Conservation (phyloP, 2,888 invertebrate species). For the Icerya purchasi region DNA sequence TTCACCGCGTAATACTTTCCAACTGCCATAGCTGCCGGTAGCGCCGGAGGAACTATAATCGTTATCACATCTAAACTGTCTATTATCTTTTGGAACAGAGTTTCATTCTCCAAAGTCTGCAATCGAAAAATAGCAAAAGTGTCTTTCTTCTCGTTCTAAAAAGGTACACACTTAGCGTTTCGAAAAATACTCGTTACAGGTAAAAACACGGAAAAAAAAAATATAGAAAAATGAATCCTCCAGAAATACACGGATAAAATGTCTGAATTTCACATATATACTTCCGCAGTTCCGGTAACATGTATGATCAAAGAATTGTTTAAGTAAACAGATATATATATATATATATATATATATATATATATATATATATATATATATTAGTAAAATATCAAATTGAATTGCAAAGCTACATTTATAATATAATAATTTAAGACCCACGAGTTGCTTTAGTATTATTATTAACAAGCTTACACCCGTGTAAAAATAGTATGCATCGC, state of each 20-base stretch:
- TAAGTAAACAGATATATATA: not conserved
- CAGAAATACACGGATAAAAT: too few species aligned
- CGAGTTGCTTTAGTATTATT: too few species aligned
- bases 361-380: not conserved
- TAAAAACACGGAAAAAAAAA: too few species aligned
- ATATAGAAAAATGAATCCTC: too few species aligned
- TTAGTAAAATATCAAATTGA: too few species aligned
- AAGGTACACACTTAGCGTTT: not conserved
- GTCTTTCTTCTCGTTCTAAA: not conserved
- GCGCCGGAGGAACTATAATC: conserved; percentile 78
- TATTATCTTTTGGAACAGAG: conserved; percentile 33
- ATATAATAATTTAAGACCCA: too few species aligned
- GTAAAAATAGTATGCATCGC: too few species aligned
- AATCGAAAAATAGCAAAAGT: conserved; percentile 1
- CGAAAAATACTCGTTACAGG: not conserved
- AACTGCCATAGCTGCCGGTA: conserved; percentile 77
- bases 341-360: not conserved
- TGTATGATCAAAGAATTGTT: not conserved
- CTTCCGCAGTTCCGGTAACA: too few species aligned
- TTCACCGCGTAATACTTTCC: conserved; percentile 58
- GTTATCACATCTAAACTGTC: conserved; percentile 76
- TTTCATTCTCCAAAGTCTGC: conserved; percentile 18
- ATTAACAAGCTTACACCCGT: too few species aligned
- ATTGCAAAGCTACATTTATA: too few species aligned
- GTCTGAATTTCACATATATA: too few species aligned